phyloP scores from a whole-genome alignment of 1,140 invertebrate species.

The Dendrolimus kikuchii region DNA sequence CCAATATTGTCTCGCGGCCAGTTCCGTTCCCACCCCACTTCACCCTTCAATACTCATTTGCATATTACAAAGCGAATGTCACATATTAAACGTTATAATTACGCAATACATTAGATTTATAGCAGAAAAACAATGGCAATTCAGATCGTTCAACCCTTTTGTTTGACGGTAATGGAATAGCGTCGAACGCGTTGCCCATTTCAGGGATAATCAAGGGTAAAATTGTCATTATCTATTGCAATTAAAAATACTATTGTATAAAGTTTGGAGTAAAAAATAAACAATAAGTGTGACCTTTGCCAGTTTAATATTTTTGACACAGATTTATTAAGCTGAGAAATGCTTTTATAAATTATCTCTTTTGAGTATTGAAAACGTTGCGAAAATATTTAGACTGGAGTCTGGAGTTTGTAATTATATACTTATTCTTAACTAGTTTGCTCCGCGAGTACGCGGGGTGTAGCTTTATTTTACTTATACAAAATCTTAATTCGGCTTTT shows the following conservation, averaged over 20 bases:
- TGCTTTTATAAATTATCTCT: too few species aligned
- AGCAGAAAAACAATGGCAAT: constrained; percentile 56
- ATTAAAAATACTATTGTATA: constrained; percentile 43
- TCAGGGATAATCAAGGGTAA: constrained; percentile 62
- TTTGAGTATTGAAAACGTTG: too few species aligned
- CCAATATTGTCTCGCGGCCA: constrained; percentile 29
- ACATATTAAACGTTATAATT: constrained; percentile 66
- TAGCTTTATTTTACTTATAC: too few species aligned
- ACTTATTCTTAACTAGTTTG: too few species aligned
- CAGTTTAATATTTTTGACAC: constrained; percentile 9
- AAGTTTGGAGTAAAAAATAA: constrained; percentile 31
- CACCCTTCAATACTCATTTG: constrained; percentile 48
- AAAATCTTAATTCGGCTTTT: too few species aligned
- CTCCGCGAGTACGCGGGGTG: too few species aligned
- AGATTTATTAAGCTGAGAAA: too few species aligned
- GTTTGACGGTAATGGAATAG: constrained; percentile 29
- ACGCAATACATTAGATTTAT: constrained; percentile 62
- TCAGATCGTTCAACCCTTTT: constrained; percentile 48
- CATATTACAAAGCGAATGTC: constrained; percentile 66
- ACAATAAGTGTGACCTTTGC: constrained; percentile 35
- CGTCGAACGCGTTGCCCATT: constrained; percentile 49
- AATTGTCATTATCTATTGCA: constrained; percentile 56
- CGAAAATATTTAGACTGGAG: too few species aligned
- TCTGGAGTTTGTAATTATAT: too few species aligned
- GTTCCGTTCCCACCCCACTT: constrained; percentile 55